Conservation (phyloP, 2,888 invertebrate genomes). For the Autographa pulchrina region DNA sequence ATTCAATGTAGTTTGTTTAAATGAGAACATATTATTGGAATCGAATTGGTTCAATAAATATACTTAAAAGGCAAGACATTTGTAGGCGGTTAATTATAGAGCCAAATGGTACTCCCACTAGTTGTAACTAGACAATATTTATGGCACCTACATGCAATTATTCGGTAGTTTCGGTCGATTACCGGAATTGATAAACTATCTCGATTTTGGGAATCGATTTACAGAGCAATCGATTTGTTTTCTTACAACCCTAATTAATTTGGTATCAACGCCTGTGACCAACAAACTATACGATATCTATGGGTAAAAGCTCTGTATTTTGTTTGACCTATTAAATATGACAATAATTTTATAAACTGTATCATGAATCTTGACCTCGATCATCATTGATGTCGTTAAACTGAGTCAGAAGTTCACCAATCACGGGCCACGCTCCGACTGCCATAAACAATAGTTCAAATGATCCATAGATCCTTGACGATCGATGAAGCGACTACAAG, state of each 20-base stretch:
- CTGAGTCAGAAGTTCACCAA: constrained; percentile 26
- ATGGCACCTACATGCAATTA: constrained; percentile 30
- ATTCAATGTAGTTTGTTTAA: constrained; percentile 47
- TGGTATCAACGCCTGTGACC: too few relatives aligned
- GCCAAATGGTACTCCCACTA: constrained; percentile 26
- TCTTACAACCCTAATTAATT: too few relatives aligned
- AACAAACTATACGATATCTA: too few relatives aligned
- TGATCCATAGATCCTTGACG: constrained; percentile 52
- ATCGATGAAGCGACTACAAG: constrained; percentile 46
- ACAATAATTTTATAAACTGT: neutral
- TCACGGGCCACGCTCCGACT: constrained; percentile 44
- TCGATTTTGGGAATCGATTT: constrained; percentile 18
- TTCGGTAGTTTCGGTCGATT: constrained; percentile 23
- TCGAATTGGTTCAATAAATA: constrained; percentile 54
- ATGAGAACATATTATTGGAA: constrained; percentile 41
- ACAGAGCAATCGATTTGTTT: neutral
- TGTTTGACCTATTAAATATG: too few relatives aligned
- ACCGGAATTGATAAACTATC: constrained; percentile 31
- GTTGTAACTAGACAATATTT: constrained; percentile 16
- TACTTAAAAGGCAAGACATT: constrained; percentile 38
- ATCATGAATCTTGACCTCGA: constrained; percentile 25
- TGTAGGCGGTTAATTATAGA: constrained; percentile 50
- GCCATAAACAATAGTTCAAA: constrained; percentile 50
- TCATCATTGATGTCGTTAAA: constrained; percentile 18
- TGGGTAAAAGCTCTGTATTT: too few relatives aligned